Evolutionary conservation across 2,888 invertebrate species (phyloP), one percentile per base, ranked within the genome.

Genomic region (Mesorhabditis sp.): DNA sequence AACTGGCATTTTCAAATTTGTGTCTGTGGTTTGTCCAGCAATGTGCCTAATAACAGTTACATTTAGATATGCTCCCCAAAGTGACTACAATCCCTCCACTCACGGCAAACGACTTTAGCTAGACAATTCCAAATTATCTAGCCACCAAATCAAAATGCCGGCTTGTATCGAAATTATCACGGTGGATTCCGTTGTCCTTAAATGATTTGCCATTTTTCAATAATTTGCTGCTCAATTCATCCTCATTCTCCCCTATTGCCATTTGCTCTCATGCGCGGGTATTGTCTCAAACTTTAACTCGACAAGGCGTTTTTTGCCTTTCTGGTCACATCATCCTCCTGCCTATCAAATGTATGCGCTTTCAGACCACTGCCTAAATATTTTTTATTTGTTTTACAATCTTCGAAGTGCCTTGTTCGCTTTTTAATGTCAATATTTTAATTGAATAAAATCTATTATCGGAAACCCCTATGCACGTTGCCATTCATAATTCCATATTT

Each of bases 11-110:
- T 28, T 28, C 28, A 28, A 28, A 28, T 28, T 28, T 50, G 58
- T 50, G 58, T 50, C 58, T 10, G 58, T 50, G 58, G 7, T 50
- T 50, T n/a, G 58, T 50, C 28, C 28, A 28, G 28, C 28, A 28
- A 28, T 28, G 28, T 28, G 28, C 28, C 28, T 28, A 28, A 28
- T 28, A 28, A 28, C 28, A 28, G 28, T 28, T 28, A 50, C n/a
- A 13, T 50, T 50, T n/a, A 50, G 58, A 50, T 50, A 50, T n/a
- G 58, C 58, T 50, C 58, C 58, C 58, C 58, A 50, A 50, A 50
- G 58, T 50, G 58, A 50, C 58, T 50, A 50, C n/a, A 50, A 50
- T 50, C 58, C 58, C 7, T 10, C 7, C 58, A 13, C 7, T 50
- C 58, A 50, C n/a, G 58, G 58, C 7, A 10, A 50, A 50, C 58